These are phyloP conservation scores for Barbus barbus DNA, from an alignment of 2,113 vertebrate genomes.

Conservation along the genomic window DNA sequence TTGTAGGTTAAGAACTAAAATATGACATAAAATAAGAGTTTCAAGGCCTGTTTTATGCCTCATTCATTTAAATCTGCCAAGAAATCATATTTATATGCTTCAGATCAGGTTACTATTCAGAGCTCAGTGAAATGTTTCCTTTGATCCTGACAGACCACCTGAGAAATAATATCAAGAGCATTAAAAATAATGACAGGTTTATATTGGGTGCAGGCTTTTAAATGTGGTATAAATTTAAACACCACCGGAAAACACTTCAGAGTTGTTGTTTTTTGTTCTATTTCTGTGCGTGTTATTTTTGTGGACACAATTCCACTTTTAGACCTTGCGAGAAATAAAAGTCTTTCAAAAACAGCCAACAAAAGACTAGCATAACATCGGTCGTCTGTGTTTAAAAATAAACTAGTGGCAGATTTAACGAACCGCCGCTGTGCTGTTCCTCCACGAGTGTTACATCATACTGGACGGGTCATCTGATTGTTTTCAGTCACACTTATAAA, in stretches of 20 bases:
- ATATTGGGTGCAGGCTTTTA: neutral
- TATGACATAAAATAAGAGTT: neutral
- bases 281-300: neutral
- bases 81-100: too few relatives aligned
- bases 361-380: neutral
- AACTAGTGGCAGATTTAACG: neutral
- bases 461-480: neutral
- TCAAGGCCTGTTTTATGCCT: neutral
- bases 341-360: neutral
- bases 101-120: too few relatives aligned
- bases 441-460: neutral
- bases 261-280: neutral
- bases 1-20: neutral
- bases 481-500: neutral
- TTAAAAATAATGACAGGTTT: neutral
- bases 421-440: neutral
- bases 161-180: neutral
- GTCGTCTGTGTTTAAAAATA: constrained; percentile 2
- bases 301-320: neutral
- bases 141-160: neutral
- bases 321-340: neutral
- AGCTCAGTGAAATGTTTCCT: neutral
- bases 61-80: neutral
- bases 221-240: neutral
- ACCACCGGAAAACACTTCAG: neutral